Evolutionary conservation across 2,797 vertebrate genomes (phyloP).

Genomic region (Ficedula albicollis): DNA sequence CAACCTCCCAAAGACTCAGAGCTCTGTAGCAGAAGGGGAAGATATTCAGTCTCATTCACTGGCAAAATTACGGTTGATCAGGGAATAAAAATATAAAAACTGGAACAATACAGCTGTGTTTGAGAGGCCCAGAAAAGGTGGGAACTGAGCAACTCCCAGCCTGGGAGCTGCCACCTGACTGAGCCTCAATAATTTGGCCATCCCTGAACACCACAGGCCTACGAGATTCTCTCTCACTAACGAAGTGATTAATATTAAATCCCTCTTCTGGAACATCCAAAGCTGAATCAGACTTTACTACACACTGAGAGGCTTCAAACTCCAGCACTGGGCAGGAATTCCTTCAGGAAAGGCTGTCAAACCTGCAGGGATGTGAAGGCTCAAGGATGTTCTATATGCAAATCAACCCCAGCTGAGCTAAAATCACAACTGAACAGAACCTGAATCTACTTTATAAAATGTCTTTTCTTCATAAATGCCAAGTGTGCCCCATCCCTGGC

Average conservation of each 20-base stretch:
- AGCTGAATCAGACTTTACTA: not conserved
- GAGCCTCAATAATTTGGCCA: not conserved
- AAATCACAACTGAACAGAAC: not conserved
- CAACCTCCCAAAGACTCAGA: not conserved
- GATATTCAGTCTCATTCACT: not conserved
- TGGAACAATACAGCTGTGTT: not conserved
- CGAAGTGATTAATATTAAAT: not conserved
- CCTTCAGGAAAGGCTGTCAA: not conserved
- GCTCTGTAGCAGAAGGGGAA: not conserved
- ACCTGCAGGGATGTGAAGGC: accelerated
- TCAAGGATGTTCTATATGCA: not conserved
- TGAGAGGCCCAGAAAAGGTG: not conserved
- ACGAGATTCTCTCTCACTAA: accelerated
- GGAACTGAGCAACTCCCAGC: not conserved
- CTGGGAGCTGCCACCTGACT: not conserved
- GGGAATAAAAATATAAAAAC: not conserved
- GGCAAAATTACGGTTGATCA: not conserved
- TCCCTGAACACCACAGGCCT: not conserved
- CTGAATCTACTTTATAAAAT: not conserved
- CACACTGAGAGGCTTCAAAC: not conserved
- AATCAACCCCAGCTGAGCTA: not conserved
- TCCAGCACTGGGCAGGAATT: not conserved
- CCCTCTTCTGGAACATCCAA: not conserved
- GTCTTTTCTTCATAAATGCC: not conserved
- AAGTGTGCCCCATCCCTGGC: not conserved